Conservation (phyloP, 2,113 vertebrate genomes). For the Excalfactoria chinensis region DNA sequence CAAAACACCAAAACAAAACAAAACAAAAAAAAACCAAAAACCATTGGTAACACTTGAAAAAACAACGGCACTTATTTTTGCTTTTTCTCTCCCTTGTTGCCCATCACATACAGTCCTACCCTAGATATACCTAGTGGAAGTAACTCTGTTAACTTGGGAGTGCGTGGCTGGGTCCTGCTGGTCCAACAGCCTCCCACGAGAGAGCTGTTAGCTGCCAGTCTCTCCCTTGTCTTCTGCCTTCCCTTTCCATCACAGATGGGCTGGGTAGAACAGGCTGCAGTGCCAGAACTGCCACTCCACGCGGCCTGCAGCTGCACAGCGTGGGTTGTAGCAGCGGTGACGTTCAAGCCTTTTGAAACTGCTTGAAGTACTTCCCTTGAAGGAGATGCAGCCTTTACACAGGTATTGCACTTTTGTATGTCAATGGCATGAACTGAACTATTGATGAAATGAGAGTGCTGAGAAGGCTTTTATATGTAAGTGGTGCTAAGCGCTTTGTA, state of each 20-base stretch:
- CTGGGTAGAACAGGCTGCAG: neutral
- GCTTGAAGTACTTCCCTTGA: neutral
- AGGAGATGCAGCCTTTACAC: neutral
- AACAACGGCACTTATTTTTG: neutral
- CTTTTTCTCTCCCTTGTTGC: neutral
- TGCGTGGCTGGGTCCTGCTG: neutral
- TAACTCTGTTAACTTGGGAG: neutral
- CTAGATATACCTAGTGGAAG: neutral
- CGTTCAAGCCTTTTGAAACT: neutral
- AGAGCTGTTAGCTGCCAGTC: neutral
- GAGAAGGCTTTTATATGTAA: neutral
- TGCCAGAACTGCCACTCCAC: accelerated
- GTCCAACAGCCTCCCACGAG: neutral
- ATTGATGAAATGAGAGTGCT: neutral
- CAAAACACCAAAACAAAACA: neutral
- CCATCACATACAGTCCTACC: neutral
- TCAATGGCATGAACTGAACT: neutral
- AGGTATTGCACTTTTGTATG: accelerated
- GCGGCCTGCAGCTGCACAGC: neutral
- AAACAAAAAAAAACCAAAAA: neutral
- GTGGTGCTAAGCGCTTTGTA: neutral
- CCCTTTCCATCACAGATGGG: neutral
- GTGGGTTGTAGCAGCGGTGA: neutral
- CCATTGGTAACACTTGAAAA: neutral
- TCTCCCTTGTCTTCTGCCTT: neutral